Evolutionary conservation across 2,113 vertebrate genomes (phyloP).

Genomic region (Physeter macrocephalus): DNA sequence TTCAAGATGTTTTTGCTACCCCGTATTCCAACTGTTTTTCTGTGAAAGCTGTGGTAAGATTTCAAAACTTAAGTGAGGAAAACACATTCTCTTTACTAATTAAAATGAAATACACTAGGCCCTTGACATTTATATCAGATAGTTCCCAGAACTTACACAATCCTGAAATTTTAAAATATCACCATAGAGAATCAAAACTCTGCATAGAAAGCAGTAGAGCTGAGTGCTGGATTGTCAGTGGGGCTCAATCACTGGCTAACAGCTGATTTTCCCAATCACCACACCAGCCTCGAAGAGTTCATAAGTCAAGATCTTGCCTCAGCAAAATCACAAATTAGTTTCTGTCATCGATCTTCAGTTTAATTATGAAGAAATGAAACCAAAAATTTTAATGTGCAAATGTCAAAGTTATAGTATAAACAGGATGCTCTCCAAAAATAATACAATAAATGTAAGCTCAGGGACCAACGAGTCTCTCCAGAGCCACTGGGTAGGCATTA

Average conservation of each 20-base stretch:
- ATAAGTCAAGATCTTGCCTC: not conserved
- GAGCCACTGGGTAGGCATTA: not conserved
- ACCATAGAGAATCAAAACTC: not conserved
- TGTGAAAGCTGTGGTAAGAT: not conserved
- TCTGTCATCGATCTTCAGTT: not conserved
- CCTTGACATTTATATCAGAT: conserved; percentile 43
- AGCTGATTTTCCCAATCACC: not conserved
- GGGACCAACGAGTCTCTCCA: not conserved
- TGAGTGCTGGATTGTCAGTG: not conserved
- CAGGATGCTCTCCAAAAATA: not conserved
- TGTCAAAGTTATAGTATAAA: not conserved
- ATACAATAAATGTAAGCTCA: not conserved
- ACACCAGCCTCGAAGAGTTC: not conserved
- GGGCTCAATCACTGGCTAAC: not conserved
- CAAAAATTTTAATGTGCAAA: not conserved
- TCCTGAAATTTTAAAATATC: not conserved
- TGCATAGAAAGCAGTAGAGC: not conserved
- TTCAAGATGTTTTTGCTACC: conserved; percentile 31
- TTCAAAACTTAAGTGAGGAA: conserved; percentile 30
- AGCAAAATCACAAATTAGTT: conserved; percentile 12
- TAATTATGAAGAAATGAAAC: not conserved
- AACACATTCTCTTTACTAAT: conserved; percentile 49
- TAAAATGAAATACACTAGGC: conserved; percentile 35
- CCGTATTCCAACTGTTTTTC: not conserved
- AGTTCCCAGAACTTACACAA: not conserved